phyloP scores from a whole-genome alignment of 1,140 invertebrate genomes.

The Trypoxylus dichotomus region DNA sequence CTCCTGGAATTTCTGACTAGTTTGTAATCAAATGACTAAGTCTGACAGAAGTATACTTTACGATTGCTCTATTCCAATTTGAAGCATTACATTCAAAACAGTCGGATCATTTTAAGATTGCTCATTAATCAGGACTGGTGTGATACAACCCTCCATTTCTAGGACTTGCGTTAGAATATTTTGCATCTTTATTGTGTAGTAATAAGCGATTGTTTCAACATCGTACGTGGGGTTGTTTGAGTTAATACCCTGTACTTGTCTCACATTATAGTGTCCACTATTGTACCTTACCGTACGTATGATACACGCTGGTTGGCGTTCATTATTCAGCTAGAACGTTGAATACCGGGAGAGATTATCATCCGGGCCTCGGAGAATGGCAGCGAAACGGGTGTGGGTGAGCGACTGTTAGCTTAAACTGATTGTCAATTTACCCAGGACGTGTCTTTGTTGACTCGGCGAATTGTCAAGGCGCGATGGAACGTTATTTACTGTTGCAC shows the following conservation, averaged over 20 bases:
- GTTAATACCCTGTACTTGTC: not conserved
- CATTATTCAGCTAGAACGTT: not conserved
- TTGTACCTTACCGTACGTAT: not conserved
- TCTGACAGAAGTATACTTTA: no score
- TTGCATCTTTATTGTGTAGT: no score
- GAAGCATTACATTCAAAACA: no score
- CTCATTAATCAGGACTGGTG: no score
- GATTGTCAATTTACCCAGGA: slow-evolving; percentile 21
- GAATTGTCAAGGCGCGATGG: slow-evolving; percentile 15
- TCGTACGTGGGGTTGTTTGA: no score
- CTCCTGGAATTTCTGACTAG: no score
- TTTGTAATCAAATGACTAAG: no score
- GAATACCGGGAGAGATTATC: slow-evolving; percentile 6
- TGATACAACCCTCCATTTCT: no score
- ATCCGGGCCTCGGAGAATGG: not conserved
- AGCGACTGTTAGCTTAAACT: slow-evolving; percentile 20
- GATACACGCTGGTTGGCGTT: not conserved
- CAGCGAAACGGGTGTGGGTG: not conserved
- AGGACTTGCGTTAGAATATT: no score
- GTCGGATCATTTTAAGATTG: no score
- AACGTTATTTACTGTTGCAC: slow-evolving; percentile 13
- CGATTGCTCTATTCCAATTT: no score
- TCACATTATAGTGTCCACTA: not conserved
- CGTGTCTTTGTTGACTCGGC: slow-evolving; percentile 20
- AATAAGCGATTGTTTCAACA: no score